Conservation (phyloP, 2,113 vertebrate genomes). For the pig (Sus scrofa) region T2T-Sscrofa CM000814.6:124769501-124770000, state of each 20-base stretch:
- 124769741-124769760: slow-evolving; percentile 62
- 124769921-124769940: neutral
- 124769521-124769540: neutral
- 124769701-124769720: slow-evolving; percentile 13
- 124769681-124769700: neutral
- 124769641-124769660: neutral
- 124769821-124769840: slow-evolving; percentile 46
- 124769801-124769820: slow-evolving; percentile 62
- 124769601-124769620: neutral
- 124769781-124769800: slow-evolving; percentile 65
- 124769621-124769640: neutral
- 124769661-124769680: neutral
- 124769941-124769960: neutral
- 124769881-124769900: slow-evolving; percentile 44
- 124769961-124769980: neutral
- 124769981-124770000: neutral
- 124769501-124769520: neutral
- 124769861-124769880: slow-evolving; percentile 30
- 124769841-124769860: slow-evolving; percentile 58
- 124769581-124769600: neutral
- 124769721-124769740: slow-evolving; percentile 24
- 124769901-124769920: slow-evolving; percentile 32
- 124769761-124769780: neutral
- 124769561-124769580: neutral
- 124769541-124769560: neutral